These are phyloP conservation scores for Antidorcas marsupialis DNA, from an alignment of 2,113 vertebrate species.

Conservation along the genomic window DNA sequence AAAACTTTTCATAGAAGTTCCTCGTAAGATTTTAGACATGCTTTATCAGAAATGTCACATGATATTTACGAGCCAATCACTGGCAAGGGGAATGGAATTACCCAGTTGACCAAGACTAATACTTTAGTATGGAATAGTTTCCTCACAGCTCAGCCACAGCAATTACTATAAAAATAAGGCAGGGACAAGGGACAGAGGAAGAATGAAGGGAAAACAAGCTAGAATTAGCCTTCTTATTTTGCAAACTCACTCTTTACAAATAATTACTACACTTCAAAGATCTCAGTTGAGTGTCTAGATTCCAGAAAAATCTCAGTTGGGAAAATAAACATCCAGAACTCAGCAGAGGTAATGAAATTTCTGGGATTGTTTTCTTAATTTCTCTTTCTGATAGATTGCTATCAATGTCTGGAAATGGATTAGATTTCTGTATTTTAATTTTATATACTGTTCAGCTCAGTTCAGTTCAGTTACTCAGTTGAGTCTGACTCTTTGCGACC, in stretches of 20 bases:
- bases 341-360: neutral
- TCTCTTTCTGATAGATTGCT: neutral
- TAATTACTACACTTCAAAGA: neutral
- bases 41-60: neutral
- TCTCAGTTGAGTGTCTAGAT: neutral
- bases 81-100: neutral
- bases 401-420: neutral
- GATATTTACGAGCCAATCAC: neutral
- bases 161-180: neutral
- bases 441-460: neutral
- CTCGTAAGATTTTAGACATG: neutral
- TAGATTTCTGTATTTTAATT: neutral
- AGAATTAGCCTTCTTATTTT: neutral
- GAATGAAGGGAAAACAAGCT: neutral
- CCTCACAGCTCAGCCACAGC: neutral
- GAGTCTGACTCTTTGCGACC: rapidly evolving
- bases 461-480: neutral
- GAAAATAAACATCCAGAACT: neutral
- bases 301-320: neutral
- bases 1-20: neutral
- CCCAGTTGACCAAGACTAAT: neutral
- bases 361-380: neutral
- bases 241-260: neutral
- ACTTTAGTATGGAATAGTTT: neutral
- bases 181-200: neutral